Conservation (phyloP, 2,113 vertebrate species). For the Mandrillus leucophaeus region DNA sequence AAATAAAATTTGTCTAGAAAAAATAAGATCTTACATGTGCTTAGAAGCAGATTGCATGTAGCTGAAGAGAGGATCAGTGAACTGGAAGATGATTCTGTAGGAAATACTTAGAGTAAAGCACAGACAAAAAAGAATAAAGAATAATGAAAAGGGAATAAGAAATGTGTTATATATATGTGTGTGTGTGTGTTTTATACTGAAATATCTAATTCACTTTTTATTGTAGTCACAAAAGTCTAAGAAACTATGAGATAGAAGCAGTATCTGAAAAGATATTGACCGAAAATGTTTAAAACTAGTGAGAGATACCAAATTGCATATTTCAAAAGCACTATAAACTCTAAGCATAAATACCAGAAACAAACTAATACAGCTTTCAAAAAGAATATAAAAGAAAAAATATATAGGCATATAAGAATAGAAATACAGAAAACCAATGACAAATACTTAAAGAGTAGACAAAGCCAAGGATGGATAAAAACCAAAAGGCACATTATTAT, state of each 20-base stretch:
- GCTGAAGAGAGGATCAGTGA: neutral
- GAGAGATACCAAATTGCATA: neutral
- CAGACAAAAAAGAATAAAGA: neutral
- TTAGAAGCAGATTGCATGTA: neutral
- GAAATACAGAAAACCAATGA: neutral
- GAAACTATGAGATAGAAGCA: neutral
- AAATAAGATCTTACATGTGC: neutral
- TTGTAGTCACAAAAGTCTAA: neutral
- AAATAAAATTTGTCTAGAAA: neutral
- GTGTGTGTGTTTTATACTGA: neutral
- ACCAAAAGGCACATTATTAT: neutral
- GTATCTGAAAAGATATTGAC: neutral
- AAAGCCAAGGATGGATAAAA: fast-evolving
- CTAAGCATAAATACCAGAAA: neutral
- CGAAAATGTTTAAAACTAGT: neutral
- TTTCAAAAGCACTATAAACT: neutral
- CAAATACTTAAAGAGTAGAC: neutral
- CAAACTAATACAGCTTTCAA: neutral
- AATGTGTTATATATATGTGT: no score
- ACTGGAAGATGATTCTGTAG: neutral
- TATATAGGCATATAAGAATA: neutral
- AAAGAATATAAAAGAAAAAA: neutral
- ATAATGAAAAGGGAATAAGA: neutral
- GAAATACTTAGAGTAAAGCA: neutral
- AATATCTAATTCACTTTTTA: neutral